These are phyloP conservation scores for Meleagris gallopavo DNA, from an alignment of 2,113 vertebrate species.

Conservation along the genomic window DNA sequence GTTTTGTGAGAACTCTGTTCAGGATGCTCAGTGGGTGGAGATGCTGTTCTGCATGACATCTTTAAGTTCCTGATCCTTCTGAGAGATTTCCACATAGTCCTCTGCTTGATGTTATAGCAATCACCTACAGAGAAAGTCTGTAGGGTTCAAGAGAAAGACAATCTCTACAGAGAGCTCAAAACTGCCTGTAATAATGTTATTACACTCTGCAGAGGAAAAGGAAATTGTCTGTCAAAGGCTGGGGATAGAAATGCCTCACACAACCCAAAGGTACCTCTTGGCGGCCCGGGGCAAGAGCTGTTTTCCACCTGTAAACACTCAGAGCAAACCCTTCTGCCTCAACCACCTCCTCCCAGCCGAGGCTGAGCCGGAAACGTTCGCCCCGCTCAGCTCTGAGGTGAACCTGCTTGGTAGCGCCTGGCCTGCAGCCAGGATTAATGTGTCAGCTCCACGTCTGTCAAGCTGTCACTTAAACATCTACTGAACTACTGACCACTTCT, in stretches of 20 bases:
- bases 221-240: conserved; percentile 37
- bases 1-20: neutral
- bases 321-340: conserved; percentile 6
- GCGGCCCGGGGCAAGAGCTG: neutral
- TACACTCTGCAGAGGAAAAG: neutral
- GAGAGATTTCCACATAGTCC: neutral
- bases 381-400: conserved; percentile 58
- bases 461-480: conserved; percentile 80
- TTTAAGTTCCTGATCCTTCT: neutral
- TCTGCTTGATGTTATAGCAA: neutral
- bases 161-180: neutral
- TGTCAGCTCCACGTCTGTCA: conserved; percentile 73
- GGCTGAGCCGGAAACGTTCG: conserved; percentile 49
- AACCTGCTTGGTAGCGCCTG: conserved; percentile 64
- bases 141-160: neutral
- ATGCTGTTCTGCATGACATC: neutral
- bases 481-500: conserved; percentile 77
- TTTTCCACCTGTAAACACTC: conserved; percentile 35
- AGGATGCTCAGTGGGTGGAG: neutral
- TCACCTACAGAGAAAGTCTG: neutral
- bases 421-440: conserved; percentile 78
- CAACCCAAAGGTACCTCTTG: neutral
- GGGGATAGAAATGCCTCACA: neutral
- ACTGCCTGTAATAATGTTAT: conserved; percentile 8
- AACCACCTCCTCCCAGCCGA: conserved; percentile 33